Percentiles rank a stretch among this genome's conserved stretches.
phyloP scores from a whole-genome alignment of 2,888 invertebrate genomes.

The Drosophila austrosaltans region DNA sequence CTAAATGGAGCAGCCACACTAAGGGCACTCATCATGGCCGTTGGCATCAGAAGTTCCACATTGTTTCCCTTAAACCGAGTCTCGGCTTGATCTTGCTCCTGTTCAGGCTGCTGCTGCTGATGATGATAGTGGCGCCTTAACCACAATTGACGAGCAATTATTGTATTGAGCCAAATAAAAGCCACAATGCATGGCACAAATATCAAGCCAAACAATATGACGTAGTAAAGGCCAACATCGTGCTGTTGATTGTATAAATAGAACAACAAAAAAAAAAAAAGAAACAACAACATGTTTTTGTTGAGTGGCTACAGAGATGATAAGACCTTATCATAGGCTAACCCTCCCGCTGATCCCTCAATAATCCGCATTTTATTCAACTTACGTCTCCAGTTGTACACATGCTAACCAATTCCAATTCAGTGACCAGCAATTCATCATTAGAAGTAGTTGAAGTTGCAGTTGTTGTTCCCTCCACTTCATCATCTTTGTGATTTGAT shows the following conservation, averaged over 20 bases:
- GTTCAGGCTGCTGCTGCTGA: slow-evolving; percentile 28
- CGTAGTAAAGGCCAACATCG: slow-evolving; percentile 72
- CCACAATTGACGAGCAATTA: slow-evolving; percentile 85
- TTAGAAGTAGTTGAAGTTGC: not conserved
- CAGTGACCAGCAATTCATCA: slow-evolving; percentile 44
- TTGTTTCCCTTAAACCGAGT: not conserved
- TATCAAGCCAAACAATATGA: slow-evolving; percentile 81
- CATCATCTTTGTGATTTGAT: not conserved
- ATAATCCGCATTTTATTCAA: slow-evolving; percentile 20
- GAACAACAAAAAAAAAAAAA: slow-evolving; percentile 43
- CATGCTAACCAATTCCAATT: slow-evolving; percentile 64
- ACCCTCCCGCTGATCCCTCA: slow-evolving; percentile 15
- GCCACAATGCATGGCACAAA: slow-evolving; percentile 84
- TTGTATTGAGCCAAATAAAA: slow-evolving; percentile 85
- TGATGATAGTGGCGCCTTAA: slow-evolving; percentile 80
- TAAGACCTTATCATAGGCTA: slow-evolving; percentile 40
- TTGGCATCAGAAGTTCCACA: slow-evolving; percentile 42
- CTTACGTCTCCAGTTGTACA: slow-evolving; percentile 79
- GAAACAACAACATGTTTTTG: slow-evolving; percentile 30
- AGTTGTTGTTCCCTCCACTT: not conserved
- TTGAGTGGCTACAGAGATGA: slow-evolving; percentile 51
- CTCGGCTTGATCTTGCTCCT: slow-evolving; percentile 17
- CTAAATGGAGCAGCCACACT: slow-evolving; percentile 51
- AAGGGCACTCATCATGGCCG: slow-evolving; percentile 58
- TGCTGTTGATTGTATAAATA: slow-evolving; percentile 43